Conservation (phyloP, 1,140 invertebrate species). For the Cataglyphis hispanica region DNA sequence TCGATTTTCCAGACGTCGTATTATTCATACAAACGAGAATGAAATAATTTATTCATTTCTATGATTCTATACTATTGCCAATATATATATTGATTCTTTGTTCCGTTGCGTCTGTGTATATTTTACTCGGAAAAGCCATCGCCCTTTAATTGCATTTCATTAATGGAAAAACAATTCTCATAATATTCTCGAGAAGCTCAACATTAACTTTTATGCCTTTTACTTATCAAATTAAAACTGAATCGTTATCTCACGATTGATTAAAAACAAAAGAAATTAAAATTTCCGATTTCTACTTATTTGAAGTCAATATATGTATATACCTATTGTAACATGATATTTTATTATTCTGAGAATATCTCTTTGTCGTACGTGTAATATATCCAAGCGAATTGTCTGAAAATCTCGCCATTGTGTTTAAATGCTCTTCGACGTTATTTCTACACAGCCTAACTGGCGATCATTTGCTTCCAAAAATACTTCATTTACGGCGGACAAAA, state of each 20-base stretch:
- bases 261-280: conserved; percentile 1
- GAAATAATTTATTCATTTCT: no score
- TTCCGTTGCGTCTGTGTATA: no score
- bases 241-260: background rate
- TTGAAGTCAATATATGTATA: conserved; percentile 2
- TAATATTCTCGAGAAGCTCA: background rate
- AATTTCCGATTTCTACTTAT: conserved; percentile 25
- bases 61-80: no score
- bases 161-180: background rate
- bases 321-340: conserved; percentile 52
- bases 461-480: conserved; percentile 73
- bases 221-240: background rate
- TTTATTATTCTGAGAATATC: conserved; percentile 67
- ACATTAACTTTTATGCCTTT: background rate
- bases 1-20: no score
- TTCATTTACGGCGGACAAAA: conserved; percentile 71
- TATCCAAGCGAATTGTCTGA: conserved; percentile 61
- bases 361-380: conserved; percentile 56
- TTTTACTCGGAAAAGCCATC: no score
- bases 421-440: conserved; percentile 67
- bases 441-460: conserved; percentile 66
- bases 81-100: no score
- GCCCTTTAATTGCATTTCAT: background rate
- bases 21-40: no score
- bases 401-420: conserved; percentile 66